Base-by-base conservation (phyloP, 2,888 invertebrate genomes). In the Baronia brevicornis region DNA sequence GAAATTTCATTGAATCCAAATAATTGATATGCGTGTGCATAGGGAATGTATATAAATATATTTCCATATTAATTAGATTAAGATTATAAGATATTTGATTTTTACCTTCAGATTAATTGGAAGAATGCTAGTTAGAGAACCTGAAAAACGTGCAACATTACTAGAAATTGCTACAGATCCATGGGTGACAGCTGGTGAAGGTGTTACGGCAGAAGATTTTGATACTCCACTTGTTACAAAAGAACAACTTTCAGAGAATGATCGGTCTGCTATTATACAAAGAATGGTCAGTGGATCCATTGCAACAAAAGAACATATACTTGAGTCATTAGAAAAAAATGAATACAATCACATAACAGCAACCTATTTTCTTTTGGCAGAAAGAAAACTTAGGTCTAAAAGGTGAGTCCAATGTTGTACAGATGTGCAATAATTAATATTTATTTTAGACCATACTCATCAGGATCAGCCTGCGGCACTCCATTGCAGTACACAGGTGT, bases 291-390 rank as follows among this genome's bases (percentile, higher is more conserved):
- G 94, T 61, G 98, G 98, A 33, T 91, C 92, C 55, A 96, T 99
- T 41, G 97, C 96, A 33, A 90, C 92, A 32, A 95, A 96, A 75
- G 97, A 98, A 64, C 93, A 96, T 66, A 97, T 99, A 49, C 75
- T 94, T 53, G 93, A 95, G 91, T 93, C 96, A 33, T 84, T 99
- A 59, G 96, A 97, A 63, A 93, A 92, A 64, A 95, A 98, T 79
- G 96, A 96, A 63, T 99, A 99, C 79, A 97, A 97, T 84, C 97
- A 99, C 74, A 93, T 99, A 58, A 98, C 98, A 14, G 98, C 98
- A 25, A 99, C 98, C 9, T 99, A 98, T 80, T 99, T 94, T 80
- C 86, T 99, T 51, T 84, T 99, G 51, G 98, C 97, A 6, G 99
- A 99, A 78, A 87, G 96, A 44, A 94, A 96, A 67, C 85, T 99